Conservation (phyloP, 2,888 invertebrate genomes). For the Dynastes hyllus region DNA sequence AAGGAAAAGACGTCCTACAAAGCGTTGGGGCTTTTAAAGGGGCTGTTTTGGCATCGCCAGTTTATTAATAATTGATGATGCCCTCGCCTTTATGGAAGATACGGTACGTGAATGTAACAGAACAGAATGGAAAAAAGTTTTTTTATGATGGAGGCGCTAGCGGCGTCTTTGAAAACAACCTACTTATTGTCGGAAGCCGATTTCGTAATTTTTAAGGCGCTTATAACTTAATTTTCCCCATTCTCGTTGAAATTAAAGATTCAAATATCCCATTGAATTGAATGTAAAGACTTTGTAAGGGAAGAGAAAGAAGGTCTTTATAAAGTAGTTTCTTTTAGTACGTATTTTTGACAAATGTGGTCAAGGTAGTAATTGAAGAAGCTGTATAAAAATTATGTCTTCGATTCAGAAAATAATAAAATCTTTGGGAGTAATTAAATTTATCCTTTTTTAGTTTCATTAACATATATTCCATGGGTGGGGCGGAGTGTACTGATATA, state of each 20-base stretch:
- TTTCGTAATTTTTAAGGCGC: constrained; percentile 25
- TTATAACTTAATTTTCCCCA: constrained; percentile 7
- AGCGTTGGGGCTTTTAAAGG: not conserved
- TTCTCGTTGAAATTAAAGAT: constrained; percentile 4
- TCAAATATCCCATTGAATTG: not conserved
- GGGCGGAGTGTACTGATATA: too few species aligned
- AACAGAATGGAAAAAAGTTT: not conserved
- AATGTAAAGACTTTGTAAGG: too few species aligned
- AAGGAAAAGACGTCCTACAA: not conserved
- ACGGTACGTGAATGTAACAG: not conserved
- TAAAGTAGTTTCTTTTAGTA: too few species aligned
- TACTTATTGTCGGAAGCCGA: constrained; percentile 18
- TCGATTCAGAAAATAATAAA: too few species aligned
- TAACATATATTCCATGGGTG: too few species aligned
- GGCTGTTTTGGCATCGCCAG: too few species aligned
- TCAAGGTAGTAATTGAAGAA: too few species aligned
- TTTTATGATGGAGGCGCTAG: not conserved
- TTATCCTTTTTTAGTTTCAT: too few species aligned
- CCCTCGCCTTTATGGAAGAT: not conserved
- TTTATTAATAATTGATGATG: not conserved
- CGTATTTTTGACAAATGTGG: too few species aligned
- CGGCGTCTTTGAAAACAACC: not conserved
- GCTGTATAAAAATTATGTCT: too few species aligned
- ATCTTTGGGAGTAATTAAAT: too few species aligned
- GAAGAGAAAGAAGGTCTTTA: too few species aligned